Evolutionary conservation across 2,888 invertebrate genomes (phyloP), one percentile per base, ranked within the genome.

Genomic region (Tethea ocularis): DNA sequence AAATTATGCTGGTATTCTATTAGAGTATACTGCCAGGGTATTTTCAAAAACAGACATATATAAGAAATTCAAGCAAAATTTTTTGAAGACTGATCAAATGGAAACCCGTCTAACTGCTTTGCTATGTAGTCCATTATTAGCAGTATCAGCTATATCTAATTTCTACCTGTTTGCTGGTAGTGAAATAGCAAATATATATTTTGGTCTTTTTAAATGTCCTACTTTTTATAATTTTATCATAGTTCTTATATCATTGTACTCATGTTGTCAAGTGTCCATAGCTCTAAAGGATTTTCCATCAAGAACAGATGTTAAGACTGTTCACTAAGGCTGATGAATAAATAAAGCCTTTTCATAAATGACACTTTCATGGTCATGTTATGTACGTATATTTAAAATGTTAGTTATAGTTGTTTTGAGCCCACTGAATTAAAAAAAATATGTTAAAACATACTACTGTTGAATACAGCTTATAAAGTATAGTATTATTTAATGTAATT

Each of bases 91-190:
- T 23, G 86, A 88, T 36, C 75, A 77, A 63, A 90, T 88, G 86
- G 91, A 94, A 68, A 90, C 95, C 64, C 94, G 97, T 66, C 89
- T 97, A 61, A 93, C 95, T 77, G 97, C 96, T 58, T 69, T 96
- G 10, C 73, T 96, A 61, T 95, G 96, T 62, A 94, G 96, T 26
- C 97, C 97, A 24, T 88, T 98, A 55, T 94, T 97, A 67, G 95
- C 96, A 26, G 87, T 97, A 66, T 97, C 98, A 13, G 96, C 96
- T 0, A 94, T 97, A 76, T 97, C 98, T 0, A 98, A 97, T 88
- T 97, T 97, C 79, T 98, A 96, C 87, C 97, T 98, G 82, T 97
- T 98, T 86, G 96, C 95, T 62, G 97, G 96, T 0, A 91, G 89
- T 63, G 94, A 95, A 59, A 94, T 97, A 61, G 98, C 97, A 7